A percentile compares a stretch with the other conserved stretches of the same genome.
These are phyloP conservation scores for Coleophora flavipennella DNA, from an alignment of 2,888 invertebrate genomes.

Conservation along the genomic window DNA sequence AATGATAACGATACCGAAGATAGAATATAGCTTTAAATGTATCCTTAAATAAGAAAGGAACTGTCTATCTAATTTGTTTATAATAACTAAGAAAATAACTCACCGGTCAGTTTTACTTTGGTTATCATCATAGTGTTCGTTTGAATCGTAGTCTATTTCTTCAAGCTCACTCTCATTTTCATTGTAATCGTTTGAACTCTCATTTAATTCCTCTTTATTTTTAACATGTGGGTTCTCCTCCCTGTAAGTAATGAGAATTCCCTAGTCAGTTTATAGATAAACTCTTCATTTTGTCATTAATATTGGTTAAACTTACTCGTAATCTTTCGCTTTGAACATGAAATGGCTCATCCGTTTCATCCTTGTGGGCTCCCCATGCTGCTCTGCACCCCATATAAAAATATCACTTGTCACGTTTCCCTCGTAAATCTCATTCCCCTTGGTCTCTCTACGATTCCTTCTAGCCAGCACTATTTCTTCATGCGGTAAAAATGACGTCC, in stretches of 20 bases:
- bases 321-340: constrained; percentile 34
- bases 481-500: constrained; percentile 75
- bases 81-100: no score
- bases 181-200: constrained; percentile 19
- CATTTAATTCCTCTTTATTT: constrained; percentile 21
- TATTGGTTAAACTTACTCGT: constrained; percentile 36
- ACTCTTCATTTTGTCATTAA: no score
- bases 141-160: constrained; percentile 35
- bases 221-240: constrained; percentile 17
- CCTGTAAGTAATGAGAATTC: constrained; percentile 16
- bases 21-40: no score
- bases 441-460: constrained; percentile 21
- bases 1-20: no score
- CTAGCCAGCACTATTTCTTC: constrained; percentile 62
- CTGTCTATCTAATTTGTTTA: no score
- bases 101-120: constrained; percentile 18
- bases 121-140: constrained; percentile 34
- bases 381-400: constrained; percentile 34
- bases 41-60: no score
- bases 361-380: constrained; percentile 29
- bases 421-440: constrained; percentile 29
- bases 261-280: neutral
- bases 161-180: constrained; percentile 29
- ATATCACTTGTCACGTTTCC: constrained; percentile 43
- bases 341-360: constrained; percentile 50